These are phyloP conservation scores for Cotesia glomerata DNA, from an alignment of 1,140 invertebrate species.

Conservation along the genomic window DNA sequence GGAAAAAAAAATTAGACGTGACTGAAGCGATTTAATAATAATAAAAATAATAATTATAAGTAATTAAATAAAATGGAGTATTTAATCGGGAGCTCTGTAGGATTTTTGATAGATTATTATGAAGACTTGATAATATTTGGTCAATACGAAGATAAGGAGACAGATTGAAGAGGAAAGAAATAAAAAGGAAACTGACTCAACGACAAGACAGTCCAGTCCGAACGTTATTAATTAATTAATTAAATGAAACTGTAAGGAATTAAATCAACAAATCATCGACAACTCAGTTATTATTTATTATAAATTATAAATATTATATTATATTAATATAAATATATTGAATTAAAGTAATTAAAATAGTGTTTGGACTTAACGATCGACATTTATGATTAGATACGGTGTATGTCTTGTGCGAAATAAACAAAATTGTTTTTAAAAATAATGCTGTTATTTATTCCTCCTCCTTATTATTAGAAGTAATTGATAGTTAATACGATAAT, in stretches of 20 bases:
- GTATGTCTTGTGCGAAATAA: constrained; percentile 66
- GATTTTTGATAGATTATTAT: background rate
- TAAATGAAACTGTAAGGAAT: background rate
- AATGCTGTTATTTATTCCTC: constrained; percentile 15
- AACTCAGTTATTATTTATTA: too few relatives aligned
- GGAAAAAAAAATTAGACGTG: constrained; percentile 39
- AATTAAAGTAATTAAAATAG: too few relatives aligned
- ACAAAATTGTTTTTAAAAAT: constrained; percentile 64
- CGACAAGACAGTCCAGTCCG: background rate
- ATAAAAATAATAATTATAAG: constrained; percentile 44
- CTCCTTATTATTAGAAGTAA: background rate
- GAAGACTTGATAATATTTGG: background rate
- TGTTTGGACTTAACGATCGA: constrained; percentile 18
- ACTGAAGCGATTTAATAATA: constrained; percentile 43
- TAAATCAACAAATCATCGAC: background rate
- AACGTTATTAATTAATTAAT: background rate
- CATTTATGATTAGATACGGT: constrained; percentile 51
- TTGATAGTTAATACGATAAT: too few relatives aligned
- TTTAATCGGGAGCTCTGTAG: background rate
- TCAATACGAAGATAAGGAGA: background rate
- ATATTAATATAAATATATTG: too few relatives aligned
- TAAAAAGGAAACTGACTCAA: background rate
- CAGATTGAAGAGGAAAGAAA: background rate
- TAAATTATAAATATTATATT: too few relatives aligned
- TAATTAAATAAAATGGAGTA: constrained; percentile 18